Base-by-base conservation (phyloP, 1,140 invertebrate species). In the Apis mellifera region DNA sequence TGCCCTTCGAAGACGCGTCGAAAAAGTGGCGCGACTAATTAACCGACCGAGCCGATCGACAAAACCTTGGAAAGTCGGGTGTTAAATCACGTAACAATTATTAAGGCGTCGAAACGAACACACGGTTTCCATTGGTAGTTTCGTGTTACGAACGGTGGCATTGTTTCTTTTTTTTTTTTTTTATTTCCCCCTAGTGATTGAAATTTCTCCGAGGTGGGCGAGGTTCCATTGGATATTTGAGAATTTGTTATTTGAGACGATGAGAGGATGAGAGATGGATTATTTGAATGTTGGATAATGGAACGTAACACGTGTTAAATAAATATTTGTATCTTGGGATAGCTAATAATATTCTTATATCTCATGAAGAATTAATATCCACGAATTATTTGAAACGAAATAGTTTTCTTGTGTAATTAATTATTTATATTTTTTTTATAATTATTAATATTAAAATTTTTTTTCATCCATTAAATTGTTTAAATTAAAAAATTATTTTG, bases 11-110 rank as follows among this genome's bases (percentile, higher is more conserved):
- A 57, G 74, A 83, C 65, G 70, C 79, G 42, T 52, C 70, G 84
- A 86, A 87, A 87, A 86, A 87, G 70, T 72, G 78, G 69, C 85
- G 84, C 75, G 75, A 86, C 85, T 86, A 86, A 87, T 86, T 86
- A 87, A 7, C 80, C 73, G 79, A 62, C 26, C 52, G 73, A 78
- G 72, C n/a, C 71, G 83, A 89, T 83, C 84, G 85, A 83, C 85
- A 78, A 86, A 76, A 72, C 77, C 77, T 62, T 72, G 69, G 77
- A 79, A 79, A 62, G 23, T 64, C 48, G 42, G 19, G 19, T 79
- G 23, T 42, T 60, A 62, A 62, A 70, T 71, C 69, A 62, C 57
- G 66, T 54, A 42, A 72, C 69, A 62, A 78, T 78, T 68, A 68
- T 57, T n/a, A 60, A 62, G 48, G 52, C 55, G 60, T 21, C 65